A percentile compares a stretch with the other conserved stretches of the same genome.
These are phyloP conservation scores for Ichneumon xanthorius DNA, from an alignment of 2,888 invertebrate genomes.

Conservation along the genomic window DNA sequence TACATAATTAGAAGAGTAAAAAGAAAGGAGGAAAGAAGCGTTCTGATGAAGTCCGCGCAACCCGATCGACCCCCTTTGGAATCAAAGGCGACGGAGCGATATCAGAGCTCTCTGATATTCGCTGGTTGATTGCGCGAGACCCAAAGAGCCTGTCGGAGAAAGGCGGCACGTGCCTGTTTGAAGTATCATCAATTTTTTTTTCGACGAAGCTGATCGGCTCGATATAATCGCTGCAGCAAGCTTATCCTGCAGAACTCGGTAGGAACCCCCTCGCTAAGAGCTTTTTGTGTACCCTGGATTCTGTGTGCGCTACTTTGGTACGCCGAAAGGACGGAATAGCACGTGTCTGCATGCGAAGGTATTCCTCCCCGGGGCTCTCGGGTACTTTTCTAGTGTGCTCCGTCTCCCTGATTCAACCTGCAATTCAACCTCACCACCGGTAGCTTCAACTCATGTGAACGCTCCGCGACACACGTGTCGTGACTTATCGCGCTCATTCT, in stretches of 20 bases:
- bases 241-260: not conserved
- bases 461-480: not conserved
- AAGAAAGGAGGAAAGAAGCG: not conserved
- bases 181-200: constrained; percentile 18
- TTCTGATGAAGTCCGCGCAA: not conserved
- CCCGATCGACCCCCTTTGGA: not conserved
- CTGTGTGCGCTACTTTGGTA: constrained; percentile 1
- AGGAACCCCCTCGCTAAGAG: not conserved
- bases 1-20: not conserved
- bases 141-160: constrained; percentile 3
- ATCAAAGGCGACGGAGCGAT: constrained; percentile 28
- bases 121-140: constrained; percentile 32
- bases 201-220: constrained; percentile 24
- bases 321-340: constrained; percentile 28
- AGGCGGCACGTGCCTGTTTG: constrained; percentile 6
- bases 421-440: not conserved
- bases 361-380: not conserved
- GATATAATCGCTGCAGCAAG: not conserved
- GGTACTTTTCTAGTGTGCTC: not conserved
- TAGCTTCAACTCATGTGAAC: not conserved
- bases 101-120: not conserved
- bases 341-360: constrained; percentile 9
- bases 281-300: constrained; percentile 3
- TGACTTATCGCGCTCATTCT: constrained; percentile 10
- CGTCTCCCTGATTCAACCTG: not conserved